Evolutionary conservation across 1,140 invertebrate genomes (phyloP), one percentile per base, ranked within the genome.

Genomic region (Papilio xuthus): DNA sequence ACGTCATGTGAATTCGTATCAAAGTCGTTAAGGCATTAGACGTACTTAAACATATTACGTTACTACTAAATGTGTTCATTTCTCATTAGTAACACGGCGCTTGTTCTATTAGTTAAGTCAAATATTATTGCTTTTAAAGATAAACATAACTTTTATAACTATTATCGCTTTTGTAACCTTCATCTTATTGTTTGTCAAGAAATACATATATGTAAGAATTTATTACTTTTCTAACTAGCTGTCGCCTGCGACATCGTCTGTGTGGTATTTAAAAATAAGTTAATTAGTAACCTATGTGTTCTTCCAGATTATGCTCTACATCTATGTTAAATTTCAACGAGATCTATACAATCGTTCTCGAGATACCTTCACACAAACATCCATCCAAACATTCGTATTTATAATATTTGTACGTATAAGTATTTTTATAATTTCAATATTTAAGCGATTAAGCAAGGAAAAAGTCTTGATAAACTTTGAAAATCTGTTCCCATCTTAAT

Each of bases 401-500:
- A n/a, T n/a, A n/a, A n/a, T n/a, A n/a, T n/a, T n/a, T n/a, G n/a
- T n/a, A n/a, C n/a, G n/a, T n/a, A n/a, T n/a, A n/a, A n/a, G n/a
- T n/a, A n/a, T n/a, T 18, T 50, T 47, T 10, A 10, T 15, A 53
- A 53, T 53, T 53, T 1, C 7, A 53, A 53, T 18, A 67, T 8
- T 67, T 32, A 67, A 13, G 18, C 26, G 73, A 75, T 56, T 75
- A 37, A 18, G 4, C 13, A 69, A 71, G 37, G 4, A 47, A 56
- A 15, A 32, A 6, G 72, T 0, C 50, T 50, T 28, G 41, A 77
- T 73, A 78, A 76, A 73, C 23, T 53, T 28, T 67, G 47, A 42
- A 37, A 60, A 72, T 79, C 37, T 53, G 18, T 50, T 73, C 47
- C 9, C 73, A 75, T 75, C 56, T 75, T 75, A 78, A 47, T 81